Percentiles rank a stretch among this genome's conserved stretches.
Conservation (phyloP, 2,797 vertebrate genomes). For the Oceanodroma leucorhoa region DNA sequence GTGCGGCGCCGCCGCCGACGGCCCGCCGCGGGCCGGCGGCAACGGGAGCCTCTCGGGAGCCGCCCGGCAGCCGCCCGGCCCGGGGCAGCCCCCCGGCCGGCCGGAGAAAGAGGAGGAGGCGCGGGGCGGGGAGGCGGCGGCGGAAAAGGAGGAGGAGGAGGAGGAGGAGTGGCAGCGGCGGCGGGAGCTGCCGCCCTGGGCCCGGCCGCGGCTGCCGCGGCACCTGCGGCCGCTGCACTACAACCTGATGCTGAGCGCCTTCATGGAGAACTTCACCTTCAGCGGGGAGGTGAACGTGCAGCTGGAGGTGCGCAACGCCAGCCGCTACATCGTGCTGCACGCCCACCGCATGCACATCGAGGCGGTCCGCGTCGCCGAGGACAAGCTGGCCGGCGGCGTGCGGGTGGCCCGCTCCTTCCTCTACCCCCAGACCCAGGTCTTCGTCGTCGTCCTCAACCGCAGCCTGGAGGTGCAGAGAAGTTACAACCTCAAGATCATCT, state of each 20-base stretch:
- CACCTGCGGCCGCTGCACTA: constrained; percentile 90
- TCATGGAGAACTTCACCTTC: constrained; percentile 98
- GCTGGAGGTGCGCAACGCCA: constrained; percentile 88
- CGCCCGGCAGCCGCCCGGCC: constrained; percentile 55
- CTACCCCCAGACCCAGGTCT: constrained; percentile 86
- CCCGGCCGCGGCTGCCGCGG: constrained; percentile 81
- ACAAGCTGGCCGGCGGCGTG: constrained; percentile 81
- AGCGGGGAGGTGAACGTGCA: constrained; percentile 91
- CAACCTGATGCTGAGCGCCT: constrained; percentile 86
- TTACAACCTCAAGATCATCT: constrained; percentile 91
- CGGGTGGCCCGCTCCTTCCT: constrained; percentile 86
- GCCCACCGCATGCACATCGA: constrained; percentile 85
- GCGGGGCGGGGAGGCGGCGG: constrained; percentile 24
- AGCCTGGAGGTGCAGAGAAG: constrained; percentile 86
- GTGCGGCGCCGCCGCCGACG: constrained; percentile 73
- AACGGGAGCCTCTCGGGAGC: constrained; percentile 66
- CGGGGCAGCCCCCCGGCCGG: neutral
- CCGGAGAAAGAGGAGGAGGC: neutral
- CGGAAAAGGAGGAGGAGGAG: constrained; percentile 7
- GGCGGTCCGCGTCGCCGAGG: constrained; percentile 81
- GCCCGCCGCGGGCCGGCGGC: constrained; percentile 14
- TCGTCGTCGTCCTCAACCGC: constrained; percentile 89
- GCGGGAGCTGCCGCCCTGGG: constrained; percentile 80
- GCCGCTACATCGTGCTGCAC: constrained; percentile 91
- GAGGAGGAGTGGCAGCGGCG: constrained; percentile 62